Percentiles rank a stretch among this genome's conserved stretches.
phyloP scores from a whole-genome alignment of 2,113 vertebrate species.

The Callithrix jacchus region DNA sequence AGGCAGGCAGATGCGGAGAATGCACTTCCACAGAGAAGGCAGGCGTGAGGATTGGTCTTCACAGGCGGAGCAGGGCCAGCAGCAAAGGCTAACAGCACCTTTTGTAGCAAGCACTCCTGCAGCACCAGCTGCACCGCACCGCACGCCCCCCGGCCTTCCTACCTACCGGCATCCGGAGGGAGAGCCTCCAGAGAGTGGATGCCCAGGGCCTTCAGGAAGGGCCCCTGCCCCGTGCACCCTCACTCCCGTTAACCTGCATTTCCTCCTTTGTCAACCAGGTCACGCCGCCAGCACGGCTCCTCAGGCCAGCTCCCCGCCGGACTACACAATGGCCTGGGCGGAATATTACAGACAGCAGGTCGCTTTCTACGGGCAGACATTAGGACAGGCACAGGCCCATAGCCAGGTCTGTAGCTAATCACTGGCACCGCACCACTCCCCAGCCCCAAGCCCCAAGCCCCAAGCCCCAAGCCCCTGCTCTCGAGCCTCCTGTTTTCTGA shows the following conservation, averaged over 20 bases:
- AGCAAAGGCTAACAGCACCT: rapidly evolving
- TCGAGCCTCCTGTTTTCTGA: not conserved
- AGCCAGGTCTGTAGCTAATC: conserved; percentile 90
- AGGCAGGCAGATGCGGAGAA: not conserved
- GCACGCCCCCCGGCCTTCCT: no score
- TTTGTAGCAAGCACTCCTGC: not conserved
- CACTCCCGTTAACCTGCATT: rapidly evolving
- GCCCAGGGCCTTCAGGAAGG: not conserved
- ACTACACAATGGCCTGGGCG: conserved; percentile 97
- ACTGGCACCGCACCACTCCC: rapidly evolving
- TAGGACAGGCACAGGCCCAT: conserved; percentile 94
- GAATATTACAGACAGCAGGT: conserved; percentile 98
- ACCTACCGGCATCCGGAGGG: not conserved
- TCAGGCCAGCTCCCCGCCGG: conserved; percentile 95
- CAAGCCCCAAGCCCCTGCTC: rapidly evolving
- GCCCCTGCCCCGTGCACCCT: rapidly evolving
- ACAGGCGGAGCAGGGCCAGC: not conserved
- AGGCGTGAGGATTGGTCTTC: rapidly evolving
- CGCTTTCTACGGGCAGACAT: conserved; percentile 95
- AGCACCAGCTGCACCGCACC: not conserved
- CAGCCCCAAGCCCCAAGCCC: rapidly evolving
- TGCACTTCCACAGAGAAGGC: not conserved
- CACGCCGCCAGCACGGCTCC: conserved; percentile 91
- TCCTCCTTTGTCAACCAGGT: conserved; percentile 82
- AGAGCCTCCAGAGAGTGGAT: no score